Evolutionary conservation across 1,140 invertebrate species (phyloP).

Genomic region (Tetramorium simillimum): DNA sequence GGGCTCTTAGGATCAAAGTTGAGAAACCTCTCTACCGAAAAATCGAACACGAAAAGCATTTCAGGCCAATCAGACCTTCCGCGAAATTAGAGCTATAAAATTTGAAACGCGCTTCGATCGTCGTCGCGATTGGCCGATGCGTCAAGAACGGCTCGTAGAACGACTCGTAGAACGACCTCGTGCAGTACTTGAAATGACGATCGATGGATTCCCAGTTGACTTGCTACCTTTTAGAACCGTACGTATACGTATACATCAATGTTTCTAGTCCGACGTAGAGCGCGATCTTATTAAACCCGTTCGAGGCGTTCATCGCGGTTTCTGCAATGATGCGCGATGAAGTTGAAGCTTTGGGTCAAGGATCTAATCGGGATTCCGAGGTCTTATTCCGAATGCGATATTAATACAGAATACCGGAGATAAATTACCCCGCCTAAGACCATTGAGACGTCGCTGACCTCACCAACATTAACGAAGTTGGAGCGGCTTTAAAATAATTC

Average conservation of each 20-base stretch:
- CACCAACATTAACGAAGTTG: slow-evolving; percentile 20
- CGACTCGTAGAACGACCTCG: slow-evolving; percentile 55
- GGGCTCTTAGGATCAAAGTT: not conserved
- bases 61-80: slow-evolving; percentile 22
- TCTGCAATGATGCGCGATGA: slow-evolving; percentile 36
- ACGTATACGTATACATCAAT: slow-evolving; percentile 19
- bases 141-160: slow-evolving; percentile 45
- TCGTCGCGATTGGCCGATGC: slow-evolving; percentile 50
- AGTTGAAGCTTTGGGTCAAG: slow-evolving; percentile 13
- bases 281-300: slow-evolving; percentile 32
- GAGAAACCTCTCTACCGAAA: not conserved
- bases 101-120: slow-evolving; percentile 51
- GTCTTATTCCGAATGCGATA: not conserved
- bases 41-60: slow-evolving; percentile 20
- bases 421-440: slow-evolving; percentile 3
- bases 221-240: slow-evolving; percentile 41
- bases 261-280: slow-evolving; percentile 23
- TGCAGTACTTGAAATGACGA: slow-evolving; percentile 56
- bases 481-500: slow-evolving; percentile 52
- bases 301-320: not conserved
- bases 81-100: slow-evolving; percentile 50
- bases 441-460: slow-evolving; percentile 22
- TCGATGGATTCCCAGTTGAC: slow-evolving; percentile 57
- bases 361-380: slow-evolving; percentile 29
- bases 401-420: slow-evolving; percentile 29